phyloP scores from a whole-genome alignment of 1,140 invertebrate species.

The Zaprionus camerounensis region DNA sequence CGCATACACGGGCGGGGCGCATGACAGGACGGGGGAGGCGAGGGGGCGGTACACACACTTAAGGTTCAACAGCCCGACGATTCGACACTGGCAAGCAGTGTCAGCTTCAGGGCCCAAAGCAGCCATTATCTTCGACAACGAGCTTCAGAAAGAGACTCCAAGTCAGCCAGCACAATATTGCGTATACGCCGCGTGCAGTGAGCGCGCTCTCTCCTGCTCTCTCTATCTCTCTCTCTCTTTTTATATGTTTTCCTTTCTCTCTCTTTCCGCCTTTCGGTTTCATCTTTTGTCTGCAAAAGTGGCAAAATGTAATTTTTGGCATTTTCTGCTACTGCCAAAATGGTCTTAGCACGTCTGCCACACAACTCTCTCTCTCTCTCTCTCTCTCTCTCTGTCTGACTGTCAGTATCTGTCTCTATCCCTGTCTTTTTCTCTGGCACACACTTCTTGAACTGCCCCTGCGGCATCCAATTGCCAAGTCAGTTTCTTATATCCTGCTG shows the following conservation, averaged over 20 bases:
- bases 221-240: slow-evolving; percentile 4
- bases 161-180: slow-evolving; percentile 46
- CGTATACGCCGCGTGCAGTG: slow-evolving; percentile 60
- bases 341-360: slow-evolving; percentile 53
- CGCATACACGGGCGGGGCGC: slow-evolving; percentile 28
- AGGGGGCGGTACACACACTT: slow-evolving; percentile 66
- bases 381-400: neutral
- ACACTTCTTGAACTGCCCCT: slow-evolving; percentile 9
- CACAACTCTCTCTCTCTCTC: slow-evolving; percentile 9
- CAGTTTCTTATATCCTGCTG: slow-evolving; percentile 14
- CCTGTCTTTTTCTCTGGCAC: slow-evolving; percentile 11
- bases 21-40: slow-evolving; percentile 37
- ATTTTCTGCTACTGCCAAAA: slow-evolving; percentile 58
- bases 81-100: slow-evolving; percentile 58
- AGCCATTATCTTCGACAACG: slow-evolving; percentile 80
- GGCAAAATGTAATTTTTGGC: slow-evolving; percentile 83
- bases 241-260: neutral
- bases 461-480: slow-evolving; percentile 33
- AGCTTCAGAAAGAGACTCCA: slow-evolving; percentile 21
- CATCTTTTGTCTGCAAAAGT: slow-evolving; percentile 75
- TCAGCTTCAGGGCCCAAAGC: slow-evolving; percentile 58
- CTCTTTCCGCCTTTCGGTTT: slow-evolving; percentile 38
- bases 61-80: slow-evolving; percentile 80
- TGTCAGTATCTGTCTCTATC: neutral
- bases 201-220: slow-evolving; percentile 26